Evolutionary conservation across 2,797 vertebrate genomes (phyloP), one percentile per base, ranked within the genome.

Genomic region (Myotis planiceps): DNA sequence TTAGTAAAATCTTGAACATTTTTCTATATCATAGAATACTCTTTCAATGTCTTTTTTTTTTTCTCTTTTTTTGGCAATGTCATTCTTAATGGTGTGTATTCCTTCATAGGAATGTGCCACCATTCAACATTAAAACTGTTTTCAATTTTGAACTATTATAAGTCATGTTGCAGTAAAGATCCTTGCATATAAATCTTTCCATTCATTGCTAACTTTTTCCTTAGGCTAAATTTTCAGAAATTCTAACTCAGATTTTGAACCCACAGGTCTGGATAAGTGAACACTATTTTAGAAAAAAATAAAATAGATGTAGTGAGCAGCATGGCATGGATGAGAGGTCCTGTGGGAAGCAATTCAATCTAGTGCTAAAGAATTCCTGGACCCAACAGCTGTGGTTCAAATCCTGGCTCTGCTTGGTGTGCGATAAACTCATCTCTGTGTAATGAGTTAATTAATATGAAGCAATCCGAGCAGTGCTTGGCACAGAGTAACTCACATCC

Each of bases 161-260:
- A 92, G 34, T 90, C 69, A 45, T 78, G 3, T 47, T 65, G 21
- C 42, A 63, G 5, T 93, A 32, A 78, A 82, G 34, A 39, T n/a
- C 16, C 37, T 39, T 86, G 12, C 47, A 45, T 81, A 18, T 81
- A 88, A 51, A 32, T 60, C 12, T 84, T 88, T 65, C 29, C 5
- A 18, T 83, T 29, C 6, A 3, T 55, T 66, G 37, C 71, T 90
- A 82, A 83, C 72, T 65, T 74, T 94, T 83, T 95, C 23, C 55
- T 88, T 92, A 66, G 68, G 60, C 34, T 71, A 88, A 76, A 63
- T 78, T 92, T 87, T 71, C 68, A 92, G 37, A 88, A 92, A 86
- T 82, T 53, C 51, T 76, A 45, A 94, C 29, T 94, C 76, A 88
- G 18, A 51, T 71, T 84, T 95, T 47, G 4, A 71, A 32, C 34